Base-by-base conservation (phyloP, 2,888 invertebrate species). In the Pseudeuparius sepicola region DNA sequence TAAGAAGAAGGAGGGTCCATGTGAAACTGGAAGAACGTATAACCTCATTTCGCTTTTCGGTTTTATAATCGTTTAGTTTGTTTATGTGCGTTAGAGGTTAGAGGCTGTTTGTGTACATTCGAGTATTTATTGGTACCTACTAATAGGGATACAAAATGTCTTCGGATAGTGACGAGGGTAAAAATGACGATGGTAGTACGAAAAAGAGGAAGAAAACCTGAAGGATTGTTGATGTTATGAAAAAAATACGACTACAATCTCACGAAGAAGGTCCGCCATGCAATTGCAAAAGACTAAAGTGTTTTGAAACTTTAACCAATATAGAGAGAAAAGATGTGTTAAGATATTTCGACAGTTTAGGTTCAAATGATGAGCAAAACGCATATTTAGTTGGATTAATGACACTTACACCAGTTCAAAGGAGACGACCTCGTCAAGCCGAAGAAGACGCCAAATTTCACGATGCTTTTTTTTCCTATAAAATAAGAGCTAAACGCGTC, bases 401-500 rank as follows among this genome's bases (percentile, higher is more conserved):
- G 9, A 23, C 35, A 4, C 10, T 35, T 29, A 3, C 6, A 13
- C 35, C 17, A 20, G 12, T 35, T 14, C n/a, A 14, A 10, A 32
- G 32, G 9, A 32, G 24, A 12, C 23, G 13, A 24, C 10, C 14
- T 29, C 29, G 30, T n/a, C 20, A 12, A 9, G 16, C 20, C 16
- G 26, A 36, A 36, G 20, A 36, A 14, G 24, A 36, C 23, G 36
- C 30, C 20, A 10, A 12, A 11, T 33, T 26, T 31, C 14, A 33
- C 15, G 14, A 33, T 26, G 26, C 26, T 14, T 16, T 5, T 33
- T 33, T 33, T 12, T 4, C 26, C 9, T 27, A 28, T 9, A 28
- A 33, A 33, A 14, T 28, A 14, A 28, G 14, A 30, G 14, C 27
- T 5, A 24, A 33, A 26, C 11, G 14, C 7, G 14, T n/a, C 14